Conservation (phyloP, 2,888 invertebrate species). For the Eupithecia abbreviata region DNA sequence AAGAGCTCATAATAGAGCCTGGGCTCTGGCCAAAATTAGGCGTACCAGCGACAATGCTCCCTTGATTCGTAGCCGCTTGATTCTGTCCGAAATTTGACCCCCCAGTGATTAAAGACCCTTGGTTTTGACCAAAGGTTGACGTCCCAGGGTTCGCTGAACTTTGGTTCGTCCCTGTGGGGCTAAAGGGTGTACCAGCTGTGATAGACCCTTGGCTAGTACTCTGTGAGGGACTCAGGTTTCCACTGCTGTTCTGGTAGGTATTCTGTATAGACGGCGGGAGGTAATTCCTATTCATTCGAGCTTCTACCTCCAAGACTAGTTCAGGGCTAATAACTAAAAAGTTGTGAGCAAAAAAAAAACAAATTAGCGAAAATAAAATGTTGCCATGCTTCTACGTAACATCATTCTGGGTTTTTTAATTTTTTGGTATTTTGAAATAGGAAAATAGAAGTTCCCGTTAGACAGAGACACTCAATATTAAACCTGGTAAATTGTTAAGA, state of each 20-base stretch:
- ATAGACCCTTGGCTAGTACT: conserved; percentile 47
- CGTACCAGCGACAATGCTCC: conserved; percentile 7
- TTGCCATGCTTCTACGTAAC: conserved; percentile 48
- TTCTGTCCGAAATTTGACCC: conserved; percentile 17
- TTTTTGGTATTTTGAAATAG: neutral
- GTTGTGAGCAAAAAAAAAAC: conserved; percentile 41
- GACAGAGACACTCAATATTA: neutral
- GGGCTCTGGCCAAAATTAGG: conserved; percentile 9
- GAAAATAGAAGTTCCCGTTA: neutral
- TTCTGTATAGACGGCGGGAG: conserved; percentile 88
- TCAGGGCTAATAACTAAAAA: conserved; percentile 93
- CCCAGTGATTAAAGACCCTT: conserved; percentile 12
- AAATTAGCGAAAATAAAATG: conserved; percentile 52
- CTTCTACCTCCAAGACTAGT: conserved; percentile 94
- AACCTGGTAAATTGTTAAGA: neutral
- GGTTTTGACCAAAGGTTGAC: conserved; percentile 17
- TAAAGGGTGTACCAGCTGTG: conserved; percentile 10
- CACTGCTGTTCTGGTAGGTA: conserved; percentile 32
- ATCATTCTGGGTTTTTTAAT: neutral
- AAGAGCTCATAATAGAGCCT: conserved; percentile 13
- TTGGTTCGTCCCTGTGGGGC: neutral
- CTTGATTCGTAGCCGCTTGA: conserved; percentile 25
- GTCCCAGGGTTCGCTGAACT: neutral
- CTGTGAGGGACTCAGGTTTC: conserved; percentile 50
- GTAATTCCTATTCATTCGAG: conserved; percentile 92